phyloP scores from a whole-genome alignment of 2,113 vertebrate species.

The Triplophysa dalaica region DNA sequence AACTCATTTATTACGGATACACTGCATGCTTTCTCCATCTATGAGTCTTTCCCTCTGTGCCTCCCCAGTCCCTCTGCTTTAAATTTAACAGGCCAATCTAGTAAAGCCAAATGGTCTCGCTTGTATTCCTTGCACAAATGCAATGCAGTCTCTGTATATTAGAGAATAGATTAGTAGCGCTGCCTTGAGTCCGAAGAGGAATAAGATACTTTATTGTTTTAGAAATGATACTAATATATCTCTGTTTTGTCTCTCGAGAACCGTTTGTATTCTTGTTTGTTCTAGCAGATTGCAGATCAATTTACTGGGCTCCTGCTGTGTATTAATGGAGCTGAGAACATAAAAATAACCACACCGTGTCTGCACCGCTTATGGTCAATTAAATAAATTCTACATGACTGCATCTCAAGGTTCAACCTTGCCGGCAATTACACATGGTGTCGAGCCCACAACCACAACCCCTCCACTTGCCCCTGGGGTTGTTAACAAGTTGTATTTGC shows the following conservation, averaged over 20 bases:
- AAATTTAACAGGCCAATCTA: not conserved
- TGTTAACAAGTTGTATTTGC: constrained; percentile 24
- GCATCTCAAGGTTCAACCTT: constrained; percentile 18
- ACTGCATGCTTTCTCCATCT: not conserved
- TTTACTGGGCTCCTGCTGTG: not conserved
- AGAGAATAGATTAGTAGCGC: not conserved
- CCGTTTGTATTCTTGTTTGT: not conserved
- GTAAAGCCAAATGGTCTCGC: not conserved
- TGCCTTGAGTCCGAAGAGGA: not conserved
- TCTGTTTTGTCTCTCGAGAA: not conserved
- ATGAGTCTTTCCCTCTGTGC: not conserved
- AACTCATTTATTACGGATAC: constrained; percentile 32
- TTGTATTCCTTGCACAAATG: not conserved
- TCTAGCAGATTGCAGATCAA: constrained; percentile 11
- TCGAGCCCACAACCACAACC: constrained; percentile 9
- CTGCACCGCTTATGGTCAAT: constrained; percentile 21
- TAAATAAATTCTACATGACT: constrained; percentile 26
- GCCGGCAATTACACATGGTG: constrained; percentile 31
- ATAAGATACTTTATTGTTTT: constrained; percentile 9
- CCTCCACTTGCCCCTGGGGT: constrained; percentile 2
- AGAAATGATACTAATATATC: not conserved
- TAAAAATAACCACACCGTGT: constrained; percentile 32
- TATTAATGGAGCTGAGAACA: constrained; percentile 24
- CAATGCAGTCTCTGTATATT: not conserved
- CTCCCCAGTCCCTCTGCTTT: not conserved